Conservation (phyloP, 1,140 invertebrate genomes). For the Habropoda laboriosa region DNA sequence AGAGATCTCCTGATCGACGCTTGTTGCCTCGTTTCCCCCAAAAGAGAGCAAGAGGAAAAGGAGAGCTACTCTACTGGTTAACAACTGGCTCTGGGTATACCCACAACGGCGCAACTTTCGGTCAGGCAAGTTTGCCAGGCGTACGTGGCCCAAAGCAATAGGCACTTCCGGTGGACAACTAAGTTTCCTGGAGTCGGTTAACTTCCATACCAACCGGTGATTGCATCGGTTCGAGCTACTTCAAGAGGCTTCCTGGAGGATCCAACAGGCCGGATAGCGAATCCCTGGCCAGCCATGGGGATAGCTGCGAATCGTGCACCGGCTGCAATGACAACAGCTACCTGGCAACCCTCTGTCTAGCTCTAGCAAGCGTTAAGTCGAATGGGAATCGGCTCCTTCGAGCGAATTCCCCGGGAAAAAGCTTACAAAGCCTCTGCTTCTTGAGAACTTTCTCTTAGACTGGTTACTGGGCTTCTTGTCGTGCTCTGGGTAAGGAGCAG, state of each 20-base stretch:
- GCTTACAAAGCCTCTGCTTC: neutral
- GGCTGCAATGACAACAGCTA: slow-evolving; percentile 54
- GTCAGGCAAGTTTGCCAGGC: slow-evolving; percentile 37
- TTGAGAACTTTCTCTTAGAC: neutral
- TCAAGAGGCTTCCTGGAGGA: slow-evolving; percentile 13
- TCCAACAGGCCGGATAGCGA: neutral
- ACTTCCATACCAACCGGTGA: slow-evolving; percentile 50
- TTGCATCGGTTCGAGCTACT: slow-evolving; percentile 57
- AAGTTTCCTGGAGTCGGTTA: slow-evolving; percentile 55
- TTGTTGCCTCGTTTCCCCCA: too few relatives aligned
- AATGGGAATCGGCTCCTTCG: neutral
- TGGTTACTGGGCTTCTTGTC: too few relatives aligned
- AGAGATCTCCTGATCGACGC: neutral
- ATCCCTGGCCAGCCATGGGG: neutral
- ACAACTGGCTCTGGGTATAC: slow-evolving; percentile 25
- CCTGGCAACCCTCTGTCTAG: neutral
- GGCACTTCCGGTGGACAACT: slow-evolving; percentile 49
- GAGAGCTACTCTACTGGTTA: neutral
- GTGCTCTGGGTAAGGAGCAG: too few relatives aligned
- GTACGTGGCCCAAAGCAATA: slow-evolving; percentile 41
- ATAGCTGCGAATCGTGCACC: slow-evolving; percentile 23
- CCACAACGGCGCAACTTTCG: slow-evolving; percentile 45
- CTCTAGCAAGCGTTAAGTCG: neutral
- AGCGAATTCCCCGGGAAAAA: neutral
- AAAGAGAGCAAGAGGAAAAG: too few relatives aligned